Conservation (phyloP, 2,113 vertebrate genomes). For the Macquaria ambigua region DNA sequence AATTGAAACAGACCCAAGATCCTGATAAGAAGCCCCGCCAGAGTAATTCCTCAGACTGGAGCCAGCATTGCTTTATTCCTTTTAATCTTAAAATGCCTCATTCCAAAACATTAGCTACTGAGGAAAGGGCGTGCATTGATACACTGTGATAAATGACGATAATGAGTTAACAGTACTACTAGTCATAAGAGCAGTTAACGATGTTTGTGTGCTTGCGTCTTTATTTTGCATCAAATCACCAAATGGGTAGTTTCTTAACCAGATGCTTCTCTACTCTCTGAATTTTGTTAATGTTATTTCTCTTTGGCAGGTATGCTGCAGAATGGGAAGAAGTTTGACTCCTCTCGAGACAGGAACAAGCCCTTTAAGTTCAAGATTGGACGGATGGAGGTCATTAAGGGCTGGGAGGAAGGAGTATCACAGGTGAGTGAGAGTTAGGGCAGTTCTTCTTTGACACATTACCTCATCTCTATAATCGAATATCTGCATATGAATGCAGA, state of each 20-base stretch:
- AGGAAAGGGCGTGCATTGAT: conserved; percentile 42
- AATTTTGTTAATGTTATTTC: not conserved
- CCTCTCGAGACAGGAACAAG: conserved; percentile 99
- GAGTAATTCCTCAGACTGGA: conserved; percentile 44
- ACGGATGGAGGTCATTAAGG: conserved; percentile 96
- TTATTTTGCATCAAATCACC: not conserved
- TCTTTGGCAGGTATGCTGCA: conserved; percentile 93
- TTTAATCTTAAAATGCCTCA: conserved; percentile 42
- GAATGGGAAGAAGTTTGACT: conserved; percentile 99
- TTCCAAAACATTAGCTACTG: conserved; percentile 23
- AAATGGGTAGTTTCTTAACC: not conserved
- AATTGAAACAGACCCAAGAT: conserved; percentile 65
- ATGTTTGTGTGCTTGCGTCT: not conserved
- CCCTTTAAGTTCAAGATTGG: conserved; percentile 98
- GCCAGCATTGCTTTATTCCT: conserved; percentile 30
- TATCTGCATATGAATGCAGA: too few relatives aligned
- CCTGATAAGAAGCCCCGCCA: conserved; percentile 56
- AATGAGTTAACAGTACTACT: not conserved
- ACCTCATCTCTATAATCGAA: too few relatives aligned
- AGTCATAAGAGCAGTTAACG: not conserved
- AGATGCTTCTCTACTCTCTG: not conserved
- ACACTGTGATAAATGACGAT: not conserved
- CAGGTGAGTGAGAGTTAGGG: conserved; percentile 85
- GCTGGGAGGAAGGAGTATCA: conserved; percentile 97
- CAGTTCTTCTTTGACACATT: too few relatives aligned